Base-by-base conservation (phyloP, 2,888 invertebrate species). In the Oasisia sp. region DNA sequence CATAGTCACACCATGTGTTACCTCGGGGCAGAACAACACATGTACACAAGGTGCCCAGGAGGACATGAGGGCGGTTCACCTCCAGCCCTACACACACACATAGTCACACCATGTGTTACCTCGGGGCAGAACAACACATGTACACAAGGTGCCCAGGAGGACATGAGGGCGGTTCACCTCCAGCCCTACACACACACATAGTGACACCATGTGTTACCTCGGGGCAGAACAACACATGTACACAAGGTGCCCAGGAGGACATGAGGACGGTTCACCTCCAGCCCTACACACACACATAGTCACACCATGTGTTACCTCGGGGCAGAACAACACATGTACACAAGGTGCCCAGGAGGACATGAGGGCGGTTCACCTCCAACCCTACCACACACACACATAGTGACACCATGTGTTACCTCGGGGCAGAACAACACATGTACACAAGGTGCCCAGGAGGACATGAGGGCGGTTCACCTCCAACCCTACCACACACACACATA, bases 101-200 rank as follows among this genome's bases (percentile, higher is more conserved):
- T n/a, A n/a, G 9, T 74, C 8, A 3, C 14, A 89, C 19, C 14
- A 32, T 32, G 32, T 44, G 90, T 32, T 38, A 90, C 8, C 14
- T 74, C n/a, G 9, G 3, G 14, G 89, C 19, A 89, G 8, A 90
- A 38, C 5, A 3, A 7, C 32, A n/a, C 56, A 50, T 58, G 12
- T 56, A 56, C 56, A 56, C 56, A 2, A 56, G 91, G 99, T 98
- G 8, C 98, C 99, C 9, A 99, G 96, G 90, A 99, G 97, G 90
- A 98, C 97, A 95, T 98, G 98, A 0, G 98, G 98, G 92, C 98
- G 97, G 92, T 97, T 97, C 92, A 98, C 98, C 93, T 98, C 98
- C 94, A 98, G 97, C 44, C 97, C 96, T 96, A 93, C 32, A 93
- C 92, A 90, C 45, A 91, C 58, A n/a, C 44, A 11, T n/a, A n/a